Evolutionary conservation across 2,888 invertebrate genomes (phyloP).

Genomic region (Orchestes rusci): DNA sequence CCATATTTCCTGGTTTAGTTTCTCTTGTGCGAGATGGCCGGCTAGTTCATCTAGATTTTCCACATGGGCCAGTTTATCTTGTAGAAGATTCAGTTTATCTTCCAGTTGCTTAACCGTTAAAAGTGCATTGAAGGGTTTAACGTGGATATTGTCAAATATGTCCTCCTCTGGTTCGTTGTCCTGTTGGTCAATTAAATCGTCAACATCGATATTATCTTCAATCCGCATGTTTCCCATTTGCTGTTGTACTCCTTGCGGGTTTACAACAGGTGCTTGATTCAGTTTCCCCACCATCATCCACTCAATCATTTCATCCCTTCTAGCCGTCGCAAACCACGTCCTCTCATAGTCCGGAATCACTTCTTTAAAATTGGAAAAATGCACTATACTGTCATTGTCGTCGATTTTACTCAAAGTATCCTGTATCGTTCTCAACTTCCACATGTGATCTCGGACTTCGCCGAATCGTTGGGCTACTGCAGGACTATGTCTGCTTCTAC

Average conservation of each 20-base stretch:
- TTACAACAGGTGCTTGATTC: too few relatives aligned
- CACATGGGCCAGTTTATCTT: background rate
- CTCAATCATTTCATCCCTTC: constrained; percentile 21
- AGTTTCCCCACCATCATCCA: constrained; percentile 29
- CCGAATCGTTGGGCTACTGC: background rate
- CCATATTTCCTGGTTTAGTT: constrained; percentile 14
- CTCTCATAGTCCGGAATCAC: constrained; percentile 30
- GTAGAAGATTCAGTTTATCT: constrained; percentile 5
- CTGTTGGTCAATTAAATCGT: background rate
- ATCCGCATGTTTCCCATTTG: background rate
- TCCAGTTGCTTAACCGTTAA: constrained; percentile 13
- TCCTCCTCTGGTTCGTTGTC: constrained; percentile 19
- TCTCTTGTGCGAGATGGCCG: constrained; percentile 10
- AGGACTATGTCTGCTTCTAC: background rate
- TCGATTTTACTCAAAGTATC: background rate
- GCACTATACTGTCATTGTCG: constrained; percentile 2
- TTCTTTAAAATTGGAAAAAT: constrained; percentile 4
- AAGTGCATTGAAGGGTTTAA: constrained; percentile 2
- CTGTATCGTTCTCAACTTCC: background rate
- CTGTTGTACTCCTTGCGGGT: too few relatives aligned
- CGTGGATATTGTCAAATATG: constrained; percentile 17
- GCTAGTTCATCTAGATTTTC: constrained; percentile 4
- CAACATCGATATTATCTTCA: background rate
- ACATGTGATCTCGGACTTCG: background rate
- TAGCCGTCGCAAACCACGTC: constrained; percentile 40